Conservation (phyloP, 2,888 invertebrate genomes). For the Eudemis profundana region DNA sequence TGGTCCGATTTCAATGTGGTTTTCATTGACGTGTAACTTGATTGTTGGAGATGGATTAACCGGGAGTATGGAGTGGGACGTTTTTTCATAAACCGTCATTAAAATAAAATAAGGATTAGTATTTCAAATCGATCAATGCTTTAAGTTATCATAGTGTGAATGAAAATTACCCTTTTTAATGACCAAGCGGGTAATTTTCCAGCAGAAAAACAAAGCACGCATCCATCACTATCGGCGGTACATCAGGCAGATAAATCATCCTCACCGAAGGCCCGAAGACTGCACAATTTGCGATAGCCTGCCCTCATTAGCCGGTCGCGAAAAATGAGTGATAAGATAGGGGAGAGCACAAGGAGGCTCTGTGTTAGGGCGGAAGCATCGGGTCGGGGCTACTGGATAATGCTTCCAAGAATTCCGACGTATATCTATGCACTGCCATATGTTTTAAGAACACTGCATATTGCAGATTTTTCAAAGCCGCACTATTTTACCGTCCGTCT, state of each 20-base stretch:
- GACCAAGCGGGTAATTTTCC: constrained; percentile 22
- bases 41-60: too few species aligned
- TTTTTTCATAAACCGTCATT: too few species aligned
- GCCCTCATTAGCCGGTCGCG: constrained; percentile 77
- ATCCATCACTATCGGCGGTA: constrained; percentile 48
- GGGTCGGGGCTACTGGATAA: constrained; percentile 59
- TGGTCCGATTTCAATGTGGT: too few species aligned
- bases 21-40: too few species aligned
- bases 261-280: constrained; percentile 54
- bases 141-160: too few species aligned
- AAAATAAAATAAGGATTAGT: too few species aligned
- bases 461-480: not conserved
- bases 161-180: too few species aligned
- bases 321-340: constrained; percentile 78
- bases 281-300: constrained; percentile 68
- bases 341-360: constrained; percentile 71
- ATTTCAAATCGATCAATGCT: too few species aligned
- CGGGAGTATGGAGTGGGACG: too few species aligned
- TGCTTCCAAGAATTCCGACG: constrained; percentile 51
- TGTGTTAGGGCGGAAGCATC: constrained; percentile 58
- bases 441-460: not conserved
- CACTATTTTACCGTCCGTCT: too few species aligned
- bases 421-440: constrained; percentile 26
- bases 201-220: constrained; percentile 22
- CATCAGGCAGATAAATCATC: constrained; percentile 60